phyloP scores from a whole-genome alignment of 2,113 vertebrate species.

The Dicerorhinus sumatrensis region DNA sequence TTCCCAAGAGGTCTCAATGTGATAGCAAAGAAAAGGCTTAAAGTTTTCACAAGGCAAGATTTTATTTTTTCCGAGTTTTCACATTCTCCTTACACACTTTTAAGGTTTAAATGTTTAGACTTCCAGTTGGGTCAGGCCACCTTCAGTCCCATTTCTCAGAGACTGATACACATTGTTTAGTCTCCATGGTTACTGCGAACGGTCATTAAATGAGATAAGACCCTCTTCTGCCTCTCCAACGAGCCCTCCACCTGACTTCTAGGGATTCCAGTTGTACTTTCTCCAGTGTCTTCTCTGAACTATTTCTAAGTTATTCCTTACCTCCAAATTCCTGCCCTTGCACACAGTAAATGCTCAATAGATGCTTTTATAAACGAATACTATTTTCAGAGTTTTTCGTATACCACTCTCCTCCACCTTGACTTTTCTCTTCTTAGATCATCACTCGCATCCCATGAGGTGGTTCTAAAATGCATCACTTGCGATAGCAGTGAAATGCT shows the following conservation, averaged over 20 bases:
- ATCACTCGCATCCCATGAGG: not conserved
- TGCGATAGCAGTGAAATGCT: not conserved
- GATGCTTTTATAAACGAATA: not conserved
- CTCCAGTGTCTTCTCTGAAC: not conserved
- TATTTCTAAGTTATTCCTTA: not conserved
- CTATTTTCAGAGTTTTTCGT: not conserved
- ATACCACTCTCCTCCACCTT: not conserved
- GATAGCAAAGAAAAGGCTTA: slow-evolving; percentile 20
- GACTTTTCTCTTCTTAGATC: not conserved
- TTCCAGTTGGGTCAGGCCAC: not conserved
- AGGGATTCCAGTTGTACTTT: not conserved
- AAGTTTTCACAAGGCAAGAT: not conserved
- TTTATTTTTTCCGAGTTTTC: slow-evolving; percentile 34
- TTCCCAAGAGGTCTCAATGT: not conserved
- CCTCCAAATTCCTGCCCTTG: not conserved
- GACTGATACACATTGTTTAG: not conserved
- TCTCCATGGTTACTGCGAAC: not conserved
- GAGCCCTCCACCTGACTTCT: not conserved
- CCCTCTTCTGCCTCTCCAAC: not conserved
- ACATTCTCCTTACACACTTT: not conserved
- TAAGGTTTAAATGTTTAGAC: not conserved
- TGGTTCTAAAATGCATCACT: not conserved
- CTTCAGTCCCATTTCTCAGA: not conserved
- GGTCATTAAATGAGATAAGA: not conserved
- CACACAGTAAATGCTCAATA: not conserved